Conservation (phyloP, 1,140 invertebrate genomes). For the Cydia strobilella region DNA sequence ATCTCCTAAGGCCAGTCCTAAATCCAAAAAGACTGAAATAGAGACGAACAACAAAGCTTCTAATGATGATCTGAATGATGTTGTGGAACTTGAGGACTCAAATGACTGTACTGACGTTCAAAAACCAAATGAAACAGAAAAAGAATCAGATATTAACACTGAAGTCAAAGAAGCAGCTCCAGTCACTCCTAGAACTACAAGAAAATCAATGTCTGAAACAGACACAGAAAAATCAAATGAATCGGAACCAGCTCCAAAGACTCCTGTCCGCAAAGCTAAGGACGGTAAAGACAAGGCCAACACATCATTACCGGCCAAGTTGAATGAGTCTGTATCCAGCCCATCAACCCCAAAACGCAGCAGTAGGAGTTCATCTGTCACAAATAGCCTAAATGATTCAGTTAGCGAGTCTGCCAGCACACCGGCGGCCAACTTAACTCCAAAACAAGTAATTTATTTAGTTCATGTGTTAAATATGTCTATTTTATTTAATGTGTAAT, state of each 20-base stretch:
- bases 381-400: slow-evolving; percentile 57
- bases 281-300: slow-evolving; percentile 47
- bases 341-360: slow-evolving; percentile 53
- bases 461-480: too few relatives aligned
- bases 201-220: background rate
- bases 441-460: slow-evolving; percentile 61
- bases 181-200: slow-evolving; percentile 36
- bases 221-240: slow-evolving; percentile 15
- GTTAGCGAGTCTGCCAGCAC: slow-evolving; percentile 50
- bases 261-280: slow-evolving; percentile 47
- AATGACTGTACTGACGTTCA: slow-evolving; percentile 34
- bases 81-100: slow-evolving; percentile 42
- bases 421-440: slow-evolving; percentile 56
- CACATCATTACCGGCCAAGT: slow-evolving; percentile 43
- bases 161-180: background rate
- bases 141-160: background rate
- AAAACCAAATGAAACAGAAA: background rate
- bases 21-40: background rate
- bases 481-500: too few relatives aligned
- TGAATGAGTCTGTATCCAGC: slow-evolving; percentile 52
- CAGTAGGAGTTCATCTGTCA: slow-evolving; percentile 52
- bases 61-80: slow-evolving; percentile 21
- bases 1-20: background rate
- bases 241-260: slow-evolving; percentile 42
- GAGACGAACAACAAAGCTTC: slow-evolving; percentile 16